phyloP scores from a whole-genome alignment of 2,113 vertebrate genomes.

The Lepisosteus oculatus region DNA sequence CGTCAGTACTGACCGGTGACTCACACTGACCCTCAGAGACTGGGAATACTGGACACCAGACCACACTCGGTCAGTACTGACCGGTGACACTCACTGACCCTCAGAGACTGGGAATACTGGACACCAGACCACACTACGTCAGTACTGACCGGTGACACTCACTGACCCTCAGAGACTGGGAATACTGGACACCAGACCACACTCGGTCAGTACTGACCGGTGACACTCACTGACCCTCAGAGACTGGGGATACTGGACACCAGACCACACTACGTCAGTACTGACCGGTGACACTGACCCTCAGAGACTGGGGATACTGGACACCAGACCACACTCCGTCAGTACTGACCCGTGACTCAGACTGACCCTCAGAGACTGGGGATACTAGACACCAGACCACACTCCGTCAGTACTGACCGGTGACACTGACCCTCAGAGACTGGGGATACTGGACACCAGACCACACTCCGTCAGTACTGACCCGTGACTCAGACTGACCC shows the following conservation, averaged over 20 bases:
- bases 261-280: background rate
- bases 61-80: background rate
- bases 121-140: constrained; percentile 33
- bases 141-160: background rate
- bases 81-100: constrained; percentile 48
- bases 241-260: too few relatives aligned
- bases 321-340: constrained; percentile 33
- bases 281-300: constrained; percentile 49
- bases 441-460: too few relatives aligned
- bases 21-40: background rate
- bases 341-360: too few relatives aligned
- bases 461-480: background rate
- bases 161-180: background rate
- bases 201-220: too few relatives aligned
- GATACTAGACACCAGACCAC: background rate
- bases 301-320: constrained; percentile 60
- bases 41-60: too few relatives aligned
- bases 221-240: background rate
- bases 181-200: background rate
- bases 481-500: constrained; percentile 48
- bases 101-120: constrained; percentile 60
- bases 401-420: too few relatives aligned
- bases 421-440: background rate
- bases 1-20: too few relatives aligned
- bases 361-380: background rate